Evolutionary conservation across 64 coral and sea anemone genomes (phyloP), one percentile per base, ranked within the genome.

Genomic region (Acropora yongei): DNA sequence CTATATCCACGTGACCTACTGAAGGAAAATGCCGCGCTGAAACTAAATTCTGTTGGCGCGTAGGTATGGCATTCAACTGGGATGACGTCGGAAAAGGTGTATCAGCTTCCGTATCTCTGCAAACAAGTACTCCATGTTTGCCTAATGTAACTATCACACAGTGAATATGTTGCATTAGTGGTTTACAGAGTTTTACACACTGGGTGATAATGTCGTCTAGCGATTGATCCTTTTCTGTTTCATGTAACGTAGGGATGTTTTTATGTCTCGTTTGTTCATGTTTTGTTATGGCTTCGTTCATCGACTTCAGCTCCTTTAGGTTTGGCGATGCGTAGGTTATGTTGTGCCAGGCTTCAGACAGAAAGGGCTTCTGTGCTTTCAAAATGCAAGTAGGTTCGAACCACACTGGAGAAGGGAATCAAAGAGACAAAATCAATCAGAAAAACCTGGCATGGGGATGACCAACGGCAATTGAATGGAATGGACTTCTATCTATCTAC

Each of bases 311-410:
- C 79, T 99, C 97, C 43, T 94, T 90, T 20, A 99, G 49, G 60
- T 96, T 99, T 42, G 97, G 97, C 6, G 97, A 96, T 1, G 92
- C 88, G 63, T 96, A 99, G 1, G 94, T 96, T 89, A 99, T 99
- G 49, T 73, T 78, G 11, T 96, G 74, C 97, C 97, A 99, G 16
- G 83, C 77, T 0, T 91, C 84, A 6, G 91, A 86, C 8, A 16
- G 57, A 75, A 99, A 99, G 16, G 97, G 97, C 55, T 93, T 90
- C 61, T 72, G 76, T 40, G 97, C 69, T 81, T 99, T 99, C 78
- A 99, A 75, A 2, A 96, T 78, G 43, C 97, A 99, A 4, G 97
- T 96, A 1, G 97, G 97, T 80, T 99, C 97, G 63, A 96, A 99
- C 91, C 94, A 93, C 2, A 99, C 97, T 99, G 57, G 42, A 58